Conservation (phyloP, 2,113 vertebrate genomes). For the Centropristis striata region DNA sequence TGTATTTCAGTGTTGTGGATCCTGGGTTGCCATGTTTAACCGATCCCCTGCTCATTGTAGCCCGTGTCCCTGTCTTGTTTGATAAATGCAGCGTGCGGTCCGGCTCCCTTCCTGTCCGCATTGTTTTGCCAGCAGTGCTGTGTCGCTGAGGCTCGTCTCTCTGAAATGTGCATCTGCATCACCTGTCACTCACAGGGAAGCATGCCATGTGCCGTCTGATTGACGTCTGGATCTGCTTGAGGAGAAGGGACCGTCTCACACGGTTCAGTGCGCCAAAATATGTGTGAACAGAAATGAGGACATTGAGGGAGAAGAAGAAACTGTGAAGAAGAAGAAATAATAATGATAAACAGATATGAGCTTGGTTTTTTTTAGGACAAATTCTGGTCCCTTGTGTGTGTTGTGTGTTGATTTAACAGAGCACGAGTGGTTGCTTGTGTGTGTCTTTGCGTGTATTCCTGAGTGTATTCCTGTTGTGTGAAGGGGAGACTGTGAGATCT, state of each 20-base stretch:
- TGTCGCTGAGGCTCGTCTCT: slow-evolving; percentile 62
- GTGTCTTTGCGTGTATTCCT: slow-evolving; percentile 39
- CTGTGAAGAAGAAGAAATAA: slow-evolving; percentile 37
- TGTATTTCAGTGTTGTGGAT: not conserved
- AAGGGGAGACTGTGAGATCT: slow-evolving; percentile 52
- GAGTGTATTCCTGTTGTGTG: slow-evolving; percentile 54
- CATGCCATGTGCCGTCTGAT: slow-evolving; percentile 72
- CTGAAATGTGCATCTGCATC: slow-evolving; percentile 82
- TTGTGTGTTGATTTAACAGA: slow-evolving; percentile 56
- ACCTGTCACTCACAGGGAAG: slow-evolving; percentile 78
- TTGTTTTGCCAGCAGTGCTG: slow-evolving; percentile 73
- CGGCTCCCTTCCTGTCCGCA: slow-evolving; percentile 54
- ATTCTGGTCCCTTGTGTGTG: slow-evolving; percentile 44
- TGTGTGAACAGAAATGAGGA: slow-evolving; percentile 78
- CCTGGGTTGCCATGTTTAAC: slow-evolving; percentile 12
- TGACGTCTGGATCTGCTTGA: slow-evolving; percentile 75
- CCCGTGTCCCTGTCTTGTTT: slow-evolving; percentile 66
- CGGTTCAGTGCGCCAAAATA: slow-evolving; percentile 76
- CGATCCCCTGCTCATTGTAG: slow-evolving; percentile 44
- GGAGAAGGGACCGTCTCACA: slow-evolving; percentile 66
- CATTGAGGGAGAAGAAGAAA: slow-evolving; percentile 69
- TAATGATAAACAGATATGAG: slow-evolving; percentile 35
- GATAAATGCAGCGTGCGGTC: slow-evolving; percentile 61
- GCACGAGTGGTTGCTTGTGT: slow-evolving; percentile 40
- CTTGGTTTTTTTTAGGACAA: not conserved